Evolutionary conservation across 30 jellyfish, hydroid and myxozoan species (phyloP), one percentile per base, ranked within the genome.

Genomic region (Hydractinia echinata): DNA sequence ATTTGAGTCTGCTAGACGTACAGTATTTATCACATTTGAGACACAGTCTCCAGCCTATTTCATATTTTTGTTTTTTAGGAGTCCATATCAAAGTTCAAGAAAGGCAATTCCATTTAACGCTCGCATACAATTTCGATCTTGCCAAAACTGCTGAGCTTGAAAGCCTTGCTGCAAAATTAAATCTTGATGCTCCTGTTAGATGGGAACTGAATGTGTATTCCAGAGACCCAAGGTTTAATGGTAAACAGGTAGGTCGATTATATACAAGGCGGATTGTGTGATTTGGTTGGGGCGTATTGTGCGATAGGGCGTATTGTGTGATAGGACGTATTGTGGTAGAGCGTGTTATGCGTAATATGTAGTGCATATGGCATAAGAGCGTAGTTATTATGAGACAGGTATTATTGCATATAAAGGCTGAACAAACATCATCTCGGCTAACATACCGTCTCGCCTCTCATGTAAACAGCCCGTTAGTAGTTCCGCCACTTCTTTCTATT

Each of bases 151-250:
- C 77, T 55, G 58, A 69, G 44, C 89, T 93, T 15, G 95, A 88
- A 67, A 68, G 67, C 51, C 83, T 93, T 9, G 96, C 96, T 4
- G 88, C 81, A 70, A 55, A 82, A 0, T 81, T 93, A 76, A 81
- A 83, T 54, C 74, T 93, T 52, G 96, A 83, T 53, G 70, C 95
- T 19, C 83, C 96, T 10, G 86, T 83, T 49, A 84, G 85, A n/a
- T 93, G 99, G 99, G 94, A 93, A 55, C 70, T 93, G 62, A 95
- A 85, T 55, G 53, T 93, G 48, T 93, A 83, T 82, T 93, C 99
- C 49, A 81, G 99, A 76, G 95, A 92, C 14, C 83, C 83, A 14
- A 73, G 83, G 56, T 84, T 84, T 21, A 88, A 92, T 48, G 89
- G 82, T 4, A 73, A 77, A 58, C 95, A 85, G 87, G 95, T 85